Evolutionary conservation across 2,113 vertebrate genomes (phyloP).

Genomic region (Cyprinodon tularosa): DNA sequence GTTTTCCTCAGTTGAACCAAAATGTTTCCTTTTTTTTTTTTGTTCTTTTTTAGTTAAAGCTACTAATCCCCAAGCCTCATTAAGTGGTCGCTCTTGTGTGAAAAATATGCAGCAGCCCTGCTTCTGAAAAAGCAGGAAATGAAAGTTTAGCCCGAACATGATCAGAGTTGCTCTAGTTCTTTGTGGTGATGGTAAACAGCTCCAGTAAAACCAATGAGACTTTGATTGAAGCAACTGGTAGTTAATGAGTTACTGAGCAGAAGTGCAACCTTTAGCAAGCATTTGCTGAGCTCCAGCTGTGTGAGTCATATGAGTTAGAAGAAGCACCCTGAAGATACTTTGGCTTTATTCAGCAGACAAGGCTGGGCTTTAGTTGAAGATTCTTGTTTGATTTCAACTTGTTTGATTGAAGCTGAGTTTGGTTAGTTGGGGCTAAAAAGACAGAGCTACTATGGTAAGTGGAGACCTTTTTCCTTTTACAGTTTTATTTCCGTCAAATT

Average conservation of each 20-base stretch:
- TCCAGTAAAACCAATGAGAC: conserved; percentile 47
- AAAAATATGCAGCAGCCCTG: neutral
- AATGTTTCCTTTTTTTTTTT: neutral
- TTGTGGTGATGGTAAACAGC: conserved; percentile 10
- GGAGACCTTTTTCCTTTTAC: neutral
- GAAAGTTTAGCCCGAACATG: neutral
- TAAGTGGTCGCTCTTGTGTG: neutral
- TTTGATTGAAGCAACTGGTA: conserved; percentile 36
- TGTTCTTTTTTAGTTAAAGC: neutral
- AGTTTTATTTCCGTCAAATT: neutral
- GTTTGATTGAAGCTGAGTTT: conserved; percentile 8
- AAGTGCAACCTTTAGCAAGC: conserved; percentile 64
- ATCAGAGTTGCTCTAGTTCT: neutral
- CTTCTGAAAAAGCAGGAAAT: conserved; percentile 40
- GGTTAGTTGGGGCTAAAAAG: conserved; percentile 15
- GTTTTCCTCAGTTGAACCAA: neutral
- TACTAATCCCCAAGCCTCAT: neutral
- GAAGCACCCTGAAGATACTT: conserved; percentile 3
- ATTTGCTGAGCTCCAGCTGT: conserved; percentile 35
- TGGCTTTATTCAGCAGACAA: conserved; percentile 16
- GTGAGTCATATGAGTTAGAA: conserved; percentile 29
- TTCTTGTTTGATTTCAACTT: neutral
- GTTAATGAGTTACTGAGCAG: conserved; percentile 74
- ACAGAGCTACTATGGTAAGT: conserved; percentile 71
- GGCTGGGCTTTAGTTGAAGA: conserved; percentile 12